Base-by-base conservation (phyloP, 2,888 invertebrate species). In the Artemia sinica region DNA sequence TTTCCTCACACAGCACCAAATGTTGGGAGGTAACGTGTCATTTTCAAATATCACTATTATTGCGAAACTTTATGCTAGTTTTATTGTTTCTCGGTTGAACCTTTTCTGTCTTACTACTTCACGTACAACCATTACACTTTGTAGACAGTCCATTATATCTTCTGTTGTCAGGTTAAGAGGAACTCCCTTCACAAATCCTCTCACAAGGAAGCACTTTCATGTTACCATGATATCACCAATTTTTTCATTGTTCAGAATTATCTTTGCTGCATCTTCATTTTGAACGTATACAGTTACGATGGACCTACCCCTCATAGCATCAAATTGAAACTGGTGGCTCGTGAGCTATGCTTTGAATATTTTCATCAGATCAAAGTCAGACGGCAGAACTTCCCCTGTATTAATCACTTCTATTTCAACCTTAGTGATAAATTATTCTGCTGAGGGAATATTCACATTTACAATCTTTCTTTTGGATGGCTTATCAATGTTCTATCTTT, bases 141-240 rank as follows among this genome's bases (percentile, higher is more conserved):
- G 58, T n/a, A 52, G 13, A 52, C 14, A 52, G 13, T 52, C 58
- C 13, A 52, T 13, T 7, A 52, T 52, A 13, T 52, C 58, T 14
- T 52, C 58, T n/a, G 13, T 14, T 52, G 58, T 52, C 58, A 52
- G 13, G 58, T 13, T 52, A 13, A 52, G 14, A n/a, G 58, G 58
- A 14, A 52, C 58, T 52, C 58, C 58, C 58, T 52, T 52, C 14
- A 52, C n/a, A 14, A 52, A n/a, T 52, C 58, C 58, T 52, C 58
- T 52, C 13, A 13, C 14, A 13, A 52, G 58, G 13, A 5, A 5
- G 13, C 14, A 14, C 13, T 52, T 7, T 52, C 58, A n/a, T n/a
- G 58, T n/a, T n/a, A 52, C 58, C 14, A 5, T 52, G 13, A 52
- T 14, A n/a, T 14, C 52, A 52, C 2, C 52, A 52, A 52, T 28